Base-by-base conservation (phyloP, 2,888 invertebrate species). In the Spisula solida region DNA sequence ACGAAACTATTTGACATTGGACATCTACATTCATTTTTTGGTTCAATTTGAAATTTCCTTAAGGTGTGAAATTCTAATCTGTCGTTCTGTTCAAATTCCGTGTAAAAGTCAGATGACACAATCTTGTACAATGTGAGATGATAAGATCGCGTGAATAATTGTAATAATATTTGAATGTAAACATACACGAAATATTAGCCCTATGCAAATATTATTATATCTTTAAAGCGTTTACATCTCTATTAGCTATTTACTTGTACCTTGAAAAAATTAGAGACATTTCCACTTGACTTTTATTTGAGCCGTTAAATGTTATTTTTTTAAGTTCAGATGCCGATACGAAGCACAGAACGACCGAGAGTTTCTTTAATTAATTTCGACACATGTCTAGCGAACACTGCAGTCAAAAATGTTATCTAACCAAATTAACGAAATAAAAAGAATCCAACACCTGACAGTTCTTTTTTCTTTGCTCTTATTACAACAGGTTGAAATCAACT, bases 61-160 rank as follows among this genome's bases (percentile, higher is more conserved):
- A 70, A 85, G 88, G 88, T 88, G 88, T 84, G 84, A 88, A 81
- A 85, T 84, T 88, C 55, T 88, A 88, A 88, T 85, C 88, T 83
- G 18, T 55, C 34, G 48, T 81, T 88, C 85, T 51, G 83, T 88
- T 81, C 41, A 75, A 88, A 88, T 88, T 85, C 85, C 75, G 47
- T 81, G 56, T 66, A 80, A 81, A 84, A 81, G 88, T 88, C 85
- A 75, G 41, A 56, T 88, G 88, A 88, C 85, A 88, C 84, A 88
- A 88, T 81, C 84, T 88, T 88, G 84, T 84, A 88, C 84, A 75
- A 82, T 18, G 47, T 34, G 16, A 18, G 47, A 66, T 48, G 86
- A 86, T 81, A 86, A 86, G 20, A 86, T 86, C 86, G 41, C 34
- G 41, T 80, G 41, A 80, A 85, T 47, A 31, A 18, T 75, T 82